Percentiles rank a stretch among this genome's conserved stretches.
phyloP scores from a whole-genome alignment of 2,888 invertebrate species.

The Caenorhabditis uteleia region DNA sequence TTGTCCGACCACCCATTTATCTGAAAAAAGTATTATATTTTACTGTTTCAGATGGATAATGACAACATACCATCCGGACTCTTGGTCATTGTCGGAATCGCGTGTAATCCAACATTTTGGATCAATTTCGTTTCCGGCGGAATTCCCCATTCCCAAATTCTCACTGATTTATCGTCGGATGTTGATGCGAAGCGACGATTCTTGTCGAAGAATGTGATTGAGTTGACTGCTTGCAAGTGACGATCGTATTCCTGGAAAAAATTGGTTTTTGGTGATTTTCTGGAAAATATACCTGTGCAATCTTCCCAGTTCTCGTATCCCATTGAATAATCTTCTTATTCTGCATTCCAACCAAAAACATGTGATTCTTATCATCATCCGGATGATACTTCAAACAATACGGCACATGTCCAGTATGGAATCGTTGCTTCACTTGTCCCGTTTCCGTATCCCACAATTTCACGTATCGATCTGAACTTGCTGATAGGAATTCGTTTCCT shows the following conservation, averaged over 20 bases:
- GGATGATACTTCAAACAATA: slow-evolving; percentile 98
- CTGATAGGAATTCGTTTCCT: slow-evolving; percentile 90
- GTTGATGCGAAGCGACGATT: slow-evolving; percentile 97
- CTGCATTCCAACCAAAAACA: slow-evolving; percentile 92
- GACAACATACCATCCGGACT: slow-evolving; percentile 81
- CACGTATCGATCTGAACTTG: slow-evolving; percentile 91
- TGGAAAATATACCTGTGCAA: no score
- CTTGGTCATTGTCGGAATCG: slow-evolving; percentile 92
- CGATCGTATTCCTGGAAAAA: slow-evolving; percentile 99
- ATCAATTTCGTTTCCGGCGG: slow-evolving; percentile 99
- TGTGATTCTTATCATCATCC: slow-evolving; percentile 92
- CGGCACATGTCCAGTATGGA: slow-evolving; percentile 93
- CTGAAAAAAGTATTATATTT: no score
- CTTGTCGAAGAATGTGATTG: slow-evolving; percentile 98
- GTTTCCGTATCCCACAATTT: slow-evolving; percentile 99
- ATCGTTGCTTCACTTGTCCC: slow-evolving; percentile 77
- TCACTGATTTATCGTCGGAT: slow-evolving; percentile 95
- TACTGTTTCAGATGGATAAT: slow-evolving; percentile 1
- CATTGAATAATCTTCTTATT: slow-evolving; percentile 99
- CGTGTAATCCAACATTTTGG: slow-evolving; percentile 98
- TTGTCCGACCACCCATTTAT: slow-evolving; percentile 98
- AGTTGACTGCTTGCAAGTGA: slow-evolving; percentile 96
- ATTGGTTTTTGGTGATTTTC: no score
- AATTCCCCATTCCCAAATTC: slow-evolving; percentile 96
- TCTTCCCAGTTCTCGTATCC: slow-evolving; percentile 92